These are phyloP conservation scores for Otolemur garnettii DNA, from an alignment of 2,113 vertebrate genomes.

Conservation along the genomic window DNA sequence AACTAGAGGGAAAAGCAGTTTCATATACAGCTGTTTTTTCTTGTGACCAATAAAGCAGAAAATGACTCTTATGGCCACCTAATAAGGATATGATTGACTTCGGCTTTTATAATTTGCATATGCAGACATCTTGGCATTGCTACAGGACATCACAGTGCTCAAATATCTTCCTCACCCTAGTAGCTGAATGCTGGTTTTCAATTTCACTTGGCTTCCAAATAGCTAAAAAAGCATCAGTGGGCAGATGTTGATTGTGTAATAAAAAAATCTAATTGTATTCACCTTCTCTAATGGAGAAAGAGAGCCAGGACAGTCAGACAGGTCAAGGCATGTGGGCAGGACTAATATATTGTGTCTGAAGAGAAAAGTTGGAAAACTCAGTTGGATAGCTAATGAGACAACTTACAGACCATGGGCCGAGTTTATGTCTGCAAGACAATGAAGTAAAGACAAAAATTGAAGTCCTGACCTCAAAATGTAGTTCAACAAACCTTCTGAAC, in stretches of 20 bases:
- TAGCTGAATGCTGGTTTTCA: constrained; percentile 70
- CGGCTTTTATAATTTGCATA: constrained; percentile 63
- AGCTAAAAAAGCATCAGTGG: constrained; percentile 69
- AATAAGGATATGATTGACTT: constrained; percentile 56
- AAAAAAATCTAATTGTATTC: constrained; percentile 76
- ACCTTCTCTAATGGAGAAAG: constrained; percentile 62
- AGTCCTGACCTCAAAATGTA: constrained; percentile 47
- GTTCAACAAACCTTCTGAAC: neutral
- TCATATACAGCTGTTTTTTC: constrained; percentile 54
- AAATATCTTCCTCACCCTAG: constrained; percentile 59
- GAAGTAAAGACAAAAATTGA: constrained; percentile 34
- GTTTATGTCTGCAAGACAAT: constrained; percentile 37
- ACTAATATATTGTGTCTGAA: constrained; percentile 63
- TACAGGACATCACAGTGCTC: constrained; percentile 18
- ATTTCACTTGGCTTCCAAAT: constrained; percentile 71
- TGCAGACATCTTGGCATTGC: constrained; percentile 43
- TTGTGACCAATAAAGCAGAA: constrained; percentile 65
- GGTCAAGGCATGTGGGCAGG: constrained; percentile 62
- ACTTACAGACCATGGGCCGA: constrained; percentile 22
- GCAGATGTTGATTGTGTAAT: constrained; percentile 76
- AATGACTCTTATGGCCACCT: constrained; percentile 40
- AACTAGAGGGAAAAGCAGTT: constrained; percentile 2
- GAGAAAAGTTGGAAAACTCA: constrained; percentile 74
- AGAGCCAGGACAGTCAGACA: constrained; percentile 63
- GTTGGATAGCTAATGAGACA: constrained; percentile 70